Evolutionary conservation across 2,888 invertebrate genomes (phyloP).

Genomic region (Zaprionus lineosus): DNA sequence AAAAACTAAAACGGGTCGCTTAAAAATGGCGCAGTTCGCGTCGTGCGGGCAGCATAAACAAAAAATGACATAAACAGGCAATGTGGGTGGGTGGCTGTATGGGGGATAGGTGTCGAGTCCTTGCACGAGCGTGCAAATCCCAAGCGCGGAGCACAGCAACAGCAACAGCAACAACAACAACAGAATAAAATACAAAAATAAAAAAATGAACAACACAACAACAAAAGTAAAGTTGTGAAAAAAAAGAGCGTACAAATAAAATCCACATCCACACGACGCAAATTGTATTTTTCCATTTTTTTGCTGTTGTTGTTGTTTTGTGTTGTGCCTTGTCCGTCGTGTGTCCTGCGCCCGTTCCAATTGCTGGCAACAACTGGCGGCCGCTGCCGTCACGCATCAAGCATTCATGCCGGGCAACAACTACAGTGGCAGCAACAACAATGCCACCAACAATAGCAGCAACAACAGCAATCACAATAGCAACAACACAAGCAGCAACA

Average conservation of each 20-base stretch:
- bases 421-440: slow-evolving; percentile 29
- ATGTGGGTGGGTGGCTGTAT: slow-evolving; percentile 1
- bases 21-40: slow-evolving; percentile 59
- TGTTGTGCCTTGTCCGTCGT: slow-evolving; percentile 39
- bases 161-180: no score
- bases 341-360: slow-evolving; percentile 61
- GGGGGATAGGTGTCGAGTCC: slow-evolving; percentile 57
- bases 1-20: slow-evolving; percentile 53
- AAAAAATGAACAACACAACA: no score
- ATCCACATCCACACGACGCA: slow-evolving; percentile 64
- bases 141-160: slow-evolving; percentile 51
- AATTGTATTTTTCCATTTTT: slow-evolving; percentile 59
- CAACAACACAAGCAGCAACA: slow-evolving; percentile 23
- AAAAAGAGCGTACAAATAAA: slow-evolving; percentile 58
- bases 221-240: slow-evolving; percentile 58
- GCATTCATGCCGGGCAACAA: slow-evolving; percentile 68
- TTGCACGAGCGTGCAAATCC: slow-evolving; percentile 70
- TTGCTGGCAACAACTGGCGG: slow-evolving; percentile 75
- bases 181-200: no score
- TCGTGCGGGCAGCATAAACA: slow-evolving; percentile 63
- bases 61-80: slow-evolving; percentile 68
- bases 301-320: slow-evolving; percentile 22
- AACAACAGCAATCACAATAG: slow-evolving; percentile 31
- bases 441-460: slow-evolving; percentile 5
- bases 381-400: slow-evolving; percentile 75